phyloP scores from a whole-genome alignment of 2,888 invertebrate genomes.

The Lycia hirtaria region DNA sequence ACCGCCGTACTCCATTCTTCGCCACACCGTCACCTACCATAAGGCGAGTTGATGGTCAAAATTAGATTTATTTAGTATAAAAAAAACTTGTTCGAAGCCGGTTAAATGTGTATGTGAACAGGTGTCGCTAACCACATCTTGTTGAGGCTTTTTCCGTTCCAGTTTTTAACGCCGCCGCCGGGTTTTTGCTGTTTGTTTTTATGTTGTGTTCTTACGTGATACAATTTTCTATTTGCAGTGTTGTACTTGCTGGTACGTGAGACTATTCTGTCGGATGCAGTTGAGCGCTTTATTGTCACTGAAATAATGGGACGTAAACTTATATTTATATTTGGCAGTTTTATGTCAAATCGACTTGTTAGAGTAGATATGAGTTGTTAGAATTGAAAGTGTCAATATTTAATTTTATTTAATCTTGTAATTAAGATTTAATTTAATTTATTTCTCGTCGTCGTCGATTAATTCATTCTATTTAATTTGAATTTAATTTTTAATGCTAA shows the following conservation, averaged over 20 bases:
- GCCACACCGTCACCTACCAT: too few relatives aligned
- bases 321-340: background rate
- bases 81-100: background rate
- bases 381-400: too few relatives aligned
- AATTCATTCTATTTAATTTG: too few relatives aligned
- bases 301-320: slow-evolving; percentile 6
- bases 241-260: slow-evolving; percentile 40
- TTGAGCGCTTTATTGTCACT: slow-evolving; percentile 7
- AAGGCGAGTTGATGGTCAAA: too few relatives aligned
- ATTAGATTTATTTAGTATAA: too few relatives aligned
- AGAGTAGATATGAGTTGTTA: too few relatives aligned
- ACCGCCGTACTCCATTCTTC: too few relatives aligned
- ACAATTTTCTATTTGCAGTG: slow-evolving; percentile 40
- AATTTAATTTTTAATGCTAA: too few relatives aligned
- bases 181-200: slow-evolving; percentile 55
- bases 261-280: slow-evolving; percentile 26
- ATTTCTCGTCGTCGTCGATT: too few relatives aligned
- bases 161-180: slow-evolving; percentile 58
- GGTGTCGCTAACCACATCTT: slow-evolving; percentile 46
- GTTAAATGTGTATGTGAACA: slow-evolving; percentile 35
- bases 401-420: too few relatives aligned
- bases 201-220: slow-evolving; percentile 44
- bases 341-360: background rate
- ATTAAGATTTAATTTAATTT: too few relatives aligned
- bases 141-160: slow-evolving; percentile 51